Conservation (phyloP, 2,888 invertebrate species). For the Drosophila birchii region DNA sequence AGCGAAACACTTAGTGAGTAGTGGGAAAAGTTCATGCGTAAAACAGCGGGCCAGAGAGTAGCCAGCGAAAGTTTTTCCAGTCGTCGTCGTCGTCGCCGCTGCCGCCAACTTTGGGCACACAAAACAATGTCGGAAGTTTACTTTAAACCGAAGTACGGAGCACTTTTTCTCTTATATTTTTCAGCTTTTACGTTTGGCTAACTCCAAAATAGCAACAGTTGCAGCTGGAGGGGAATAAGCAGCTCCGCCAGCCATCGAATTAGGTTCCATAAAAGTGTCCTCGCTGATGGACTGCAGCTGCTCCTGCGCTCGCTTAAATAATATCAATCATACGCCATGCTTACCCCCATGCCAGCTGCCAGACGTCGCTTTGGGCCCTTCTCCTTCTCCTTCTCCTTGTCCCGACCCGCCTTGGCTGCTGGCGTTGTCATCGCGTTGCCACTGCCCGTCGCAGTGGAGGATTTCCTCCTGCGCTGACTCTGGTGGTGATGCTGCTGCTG, state of each 20-base stretch:
- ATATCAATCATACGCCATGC: conserved; percentile 76
- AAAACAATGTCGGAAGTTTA: conserved; percentile 62
- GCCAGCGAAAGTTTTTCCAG: conserved; percentile 59
- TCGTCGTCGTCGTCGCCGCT: background rate
- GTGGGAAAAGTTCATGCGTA: conserved; percentile 52
- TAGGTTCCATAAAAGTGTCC: conserved; percentile 67
- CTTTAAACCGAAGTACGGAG: conserved; percentile 15
- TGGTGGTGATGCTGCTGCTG: conserved; percentile 44
- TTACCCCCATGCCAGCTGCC: conserved; percentile 64
- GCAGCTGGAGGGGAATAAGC: conserved; percentile 4
- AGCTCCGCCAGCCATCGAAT: conserved; percentile 53
- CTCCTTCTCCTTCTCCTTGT: conserved; percentile 31
- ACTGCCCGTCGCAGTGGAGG: conserved; percentile 1
- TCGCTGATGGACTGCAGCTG: conserved; percentile 36
- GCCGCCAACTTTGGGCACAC: conserved; percentile 24
- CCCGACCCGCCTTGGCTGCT: conserved; percentile 24
- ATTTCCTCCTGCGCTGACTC: conserved; percentile 13
- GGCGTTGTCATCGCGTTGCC: conserved; percentile 19
- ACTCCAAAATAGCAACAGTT: conserved; percentile 27
- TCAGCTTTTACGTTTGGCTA: conserved; percentile 14
- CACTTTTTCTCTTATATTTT: conserved; percentile 37
- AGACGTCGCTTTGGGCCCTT: conserved; percentile 63
- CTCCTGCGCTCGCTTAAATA: conserved; percentile 40
- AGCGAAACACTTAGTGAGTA: conserved; percentile 46
- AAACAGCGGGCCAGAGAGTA: conserved; percentile 43